Base-by-base conservation (phyloP, 2,888 invertebrate genomes). In the Papilio demoleus region DNA sequence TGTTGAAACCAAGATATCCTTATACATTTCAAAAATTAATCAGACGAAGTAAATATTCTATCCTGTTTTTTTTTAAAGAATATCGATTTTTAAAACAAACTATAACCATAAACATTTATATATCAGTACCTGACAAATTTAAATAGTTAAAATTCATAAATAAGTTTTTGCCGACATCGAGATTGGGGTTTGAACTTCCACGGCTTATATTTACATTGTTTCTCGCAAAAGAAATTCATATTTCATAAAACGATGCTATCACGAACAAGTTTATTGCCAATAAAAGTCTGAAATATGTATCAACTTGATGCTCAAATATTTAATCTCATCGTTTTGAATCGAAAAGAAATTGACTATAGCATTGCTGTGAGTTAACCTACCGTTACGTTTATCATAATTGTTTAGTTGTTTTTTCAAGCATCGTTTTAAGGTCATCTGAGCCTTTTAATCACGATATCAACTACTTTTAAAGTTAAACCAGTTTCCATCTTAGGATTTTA, bases 161-260 rank as follows among this genome's bases (percentile, higher is more conserved):
- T 56, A 31, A 9, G 4, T 56, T 56, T 56, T n/a, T 56, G 31
- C 53, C n/a, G 53, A 31, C 14, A 27, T 56, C 53, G 17, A 56
- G 9, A 31, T 56, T 17, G 17, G 31, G 24, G 53, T 56, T 27
- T 17, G 31, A 56, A 17, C 53, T 65, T 56, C 19, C 19, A 6
- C 8, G 2, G 53, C 27, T 27, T 70, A 71, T 73, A 68, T 71
- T 71, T 72, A 74, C 72, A 74, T 72, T 68, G 72, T 73, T 72
- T 70, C 70, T 70, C 61, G 67, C 59, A 64, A 64, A 67, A 72
- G 70, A 74, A 74, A 78, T 77, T 77, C 76, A 77, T 77, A 77
- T 78, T 78, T 77, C 76, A 75, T 70, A 66, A 66, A 70, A 59
- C 63, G 65, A 74, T 72, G 73, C 72, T 77, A 78, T 76, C 76